A percentile compares a stretch with the other conserved stretches of the same genome.
Evolutionary conservation across 2,888 invertebrate species (phyloP).

Genomic region (Hartigia nigra): DNA sequence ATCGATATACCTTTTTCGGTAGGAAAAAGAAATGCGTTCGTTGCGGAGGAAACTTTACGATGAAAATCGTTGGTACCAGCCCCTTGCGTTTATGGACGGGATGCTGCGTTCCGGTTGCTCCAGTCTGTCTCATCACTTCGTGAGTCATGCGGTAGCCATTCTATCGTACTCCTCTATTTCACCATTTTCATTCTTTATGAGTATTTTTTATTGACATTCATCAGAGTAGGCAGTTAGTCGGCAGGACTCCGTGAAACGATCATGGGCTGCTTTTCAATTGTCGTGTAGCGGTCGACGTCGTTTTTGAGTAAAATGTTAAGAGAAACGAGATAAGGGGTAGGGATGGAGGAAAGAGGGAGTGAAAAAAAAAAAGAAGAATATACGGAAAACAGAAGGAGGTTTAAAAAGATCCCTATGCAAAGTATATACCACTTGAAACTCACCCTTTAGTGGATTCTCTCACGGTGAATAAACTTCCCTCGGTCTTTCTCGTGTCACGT

Average conservation of each 20-base stretch:
- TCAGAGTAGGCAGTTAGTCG: background rate
- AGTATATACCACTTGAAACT: background rate
- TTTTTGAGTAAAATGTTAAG: background rate
- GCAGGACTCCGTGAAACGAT: background rate
- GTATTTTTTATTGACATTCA: background rate
- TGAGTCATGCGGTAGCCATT: background rate
- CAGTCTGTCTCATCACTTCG: background rate
- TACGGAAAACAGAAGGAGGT: background rate
- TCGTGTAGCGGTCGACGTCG: background rate
- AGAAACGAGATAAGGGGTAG: slow-evolving; percentile 5
- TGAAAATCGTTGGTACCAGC: background rate
- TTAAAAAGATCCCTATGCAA: background rate
- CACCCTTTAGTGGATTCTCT: background rate
- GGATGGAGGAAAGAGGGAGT: background rate
- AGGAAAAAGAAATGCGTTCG: background rate
- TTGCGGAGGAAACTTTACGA: background rate
- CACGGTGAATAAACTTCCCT: background rate
- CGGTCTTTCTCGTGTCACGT: background rate
- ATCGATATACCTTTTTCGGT: background rate
- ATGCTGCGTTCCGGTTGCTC: background rate
- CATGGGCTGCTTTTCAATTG: background rate
- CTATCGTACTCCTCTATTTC: background rate
- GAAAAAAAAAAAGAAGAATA: background rate
- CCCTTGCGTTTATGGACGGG: background rate
- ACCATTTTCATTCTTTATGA: background rate